phyloP scores from a whole-genome alignment of 2,888 invertebrate genomes.

The Temnothorax ravouxi region DNA sequence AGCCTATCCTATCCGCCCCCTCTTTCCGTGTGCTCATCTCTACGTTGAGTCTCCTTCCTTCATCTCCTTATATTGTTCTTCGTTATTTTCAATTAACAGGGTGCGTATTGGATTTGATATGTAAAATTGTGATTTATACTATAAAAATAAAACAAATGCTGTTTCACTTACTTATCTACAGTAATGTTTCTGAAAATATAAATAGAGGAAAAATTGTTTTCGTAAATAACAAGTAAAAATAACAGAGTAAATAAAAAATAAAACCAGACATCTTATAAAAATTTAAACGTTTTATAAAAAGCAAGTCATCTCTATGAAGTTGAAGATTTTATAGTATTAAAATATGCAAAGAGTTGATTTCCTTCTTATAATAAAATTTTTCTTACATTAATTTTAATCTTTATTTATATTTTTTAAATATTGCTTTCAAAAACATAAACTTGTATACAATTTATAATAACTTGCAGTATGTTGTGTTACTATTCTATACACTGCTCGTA shows the following conservation, averaged over 20 bases:
- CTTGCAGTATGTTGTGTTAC: background rate
- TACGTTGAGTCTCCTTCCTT: conserved; percentile 4
- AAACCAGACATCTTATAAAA: too few species aligned
- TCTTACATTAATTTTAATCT: too few species aligned
- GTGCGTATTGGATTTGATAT: background rate
- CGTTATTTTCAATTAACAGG: conserved; percentile 2
- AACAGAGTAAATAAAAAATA: too few species aligned
- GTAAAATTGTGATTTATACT: background rate
- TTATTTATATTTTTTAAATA: too few species aligned
- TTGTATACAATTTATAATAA: background rate
- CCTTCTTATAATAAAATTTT: too few species aligned
- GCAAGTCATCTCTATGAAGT: too few species aligned
- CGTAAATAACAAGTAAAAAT: too few species aligned
- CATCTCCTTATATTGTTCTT: background rate
- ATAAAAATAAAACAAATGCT: background rate
- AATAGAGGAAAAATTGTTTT: too few species aligned
- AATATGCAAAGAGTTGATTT: too few species aligned
- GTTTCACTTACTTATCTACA: background rate
- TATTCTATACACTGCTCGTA: background rate
- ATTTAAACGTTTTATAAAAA: too few species aligned
- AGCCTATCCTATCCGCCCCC: conserved; percentile 70
- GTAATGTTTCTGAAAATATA: background rate
- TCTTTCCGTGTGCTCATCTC: conserved; percentile 37
- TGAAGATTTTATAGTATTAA: too few species aligned
- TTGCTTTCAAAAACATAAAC: background rate